Base-by-base conservation (phyloP, 2,888 invertebrate genomes). In the Campoplex nolae region DNA sequence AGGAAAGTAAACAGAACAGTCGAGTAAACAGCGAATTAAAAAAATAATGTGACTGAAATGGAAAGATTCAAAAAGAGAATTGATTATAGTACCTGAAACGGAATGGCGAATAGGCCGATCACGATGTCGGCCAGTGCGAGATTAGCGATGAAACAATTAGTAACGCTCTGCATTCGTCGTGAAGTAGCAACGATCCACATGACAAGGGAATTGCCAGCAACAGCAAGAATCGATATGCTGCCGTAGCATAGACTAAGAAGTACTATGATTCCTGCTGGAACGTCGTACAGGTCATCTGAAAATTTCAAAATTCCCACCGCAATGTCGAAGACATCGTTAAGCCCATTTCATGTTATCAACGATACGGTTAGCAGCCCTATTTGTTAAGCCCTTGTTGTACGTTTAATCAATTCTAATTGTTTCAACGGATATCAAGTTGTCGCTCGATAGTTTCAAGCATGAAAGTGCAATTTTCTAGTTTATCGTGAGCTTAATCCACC, bases 141-240 rank as follows among this genome's bases (percentile, higher is more conserved):
- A 95, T 98, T 98, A 23, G 97, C 97, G 73, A 98, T 98, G 94
- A 97, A 98, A 94, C 97, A 97, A 94, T 98, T 98, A 68, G 98
- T 98, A 89, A 97, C 97, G 87, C 97, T 97, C 91, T 97, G 96
- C 97, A 98, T 97, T 88, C 97, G 96, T 51, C 96, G 95, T 81
- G 97, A 97, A 18, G 97, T 97, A 56, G 96, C 96, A 38, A 98
- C 97, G 82, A 98, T 97, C 96, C 97, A 97, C 94, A 98, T 97
- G 28, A 98, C 98, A n/a, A 98, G 95, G 42, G 96, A 96, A 94
- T 98, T 98, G 1, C 98, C 98, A 9, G 97, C 96, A 58, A 98
- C 97, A 0, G 98, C 97, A 90, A 97, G 94, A 42, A 98, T 95
- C 32, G 98, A 97, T 93, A 98, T 97, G 56, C 96, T 96, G 1